These are phyloP conservation scores for Drosophila recens DNA, from an alignment of 2,888 invertebrate species.

Conservation along the genomic window DNA sequence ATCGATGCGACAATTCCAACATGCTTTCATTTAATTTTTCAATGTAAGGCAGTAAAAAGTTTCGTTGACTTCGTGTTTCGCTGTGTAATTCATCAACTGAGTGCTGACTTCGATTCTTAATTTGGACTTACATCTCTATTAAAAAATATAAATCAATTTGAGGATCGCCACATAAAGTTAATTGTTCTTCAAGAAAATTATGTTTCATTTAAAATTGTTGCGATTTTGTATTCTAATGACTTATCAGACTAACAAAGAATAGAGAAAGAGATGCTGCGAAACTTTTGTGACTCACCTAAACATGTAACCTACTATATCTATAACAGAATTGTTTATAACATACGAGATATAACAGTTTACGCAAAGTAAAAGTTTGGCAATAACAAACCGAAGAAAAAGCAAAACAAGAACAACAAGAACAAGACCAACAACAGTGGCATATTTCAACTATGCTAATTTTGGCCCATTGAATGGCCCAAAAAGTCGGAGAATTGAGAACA, in stretches of 20 bases:
- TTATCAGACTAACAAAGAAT: neutral
- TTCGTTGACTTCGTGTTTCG: too few species aligned
- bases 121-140: too few species aligned
- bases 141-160: too few species aligned
- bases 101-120: too few species aligned
- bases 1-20: too few species aligned
- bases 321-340: slow-evolving; percentile 17
- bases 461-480: slow-evolving; percentile 9
- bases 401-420: slow-evolving; percentile 8
- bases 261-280: slow-evolving; percentile 2
- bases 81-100: too few species aligned
- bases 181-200: neutral
- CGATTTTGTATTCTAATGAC: neutral
- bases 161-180: too few species aligned
- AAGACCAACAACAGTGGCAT: neutral
- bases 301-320: neutral
- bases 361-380: slow-evolving; percentile 56
- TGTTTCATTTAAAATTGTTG: neutral
- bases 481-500: slow-evolving; percentile 53
- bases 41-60: too few species aligned
- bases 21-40: too few species aligned
- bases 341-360: slow-evolving; percentile 30
- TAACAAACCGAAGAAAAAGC: slow-evolving; percentile 14
- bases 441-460: slow-evolving; percentile 54
- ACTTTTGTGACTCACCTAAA: slow-evolving; percentile 9